Conservation (phyloP, 2,797 vertebrate species). For the Clarias laeviceps region DNA sequence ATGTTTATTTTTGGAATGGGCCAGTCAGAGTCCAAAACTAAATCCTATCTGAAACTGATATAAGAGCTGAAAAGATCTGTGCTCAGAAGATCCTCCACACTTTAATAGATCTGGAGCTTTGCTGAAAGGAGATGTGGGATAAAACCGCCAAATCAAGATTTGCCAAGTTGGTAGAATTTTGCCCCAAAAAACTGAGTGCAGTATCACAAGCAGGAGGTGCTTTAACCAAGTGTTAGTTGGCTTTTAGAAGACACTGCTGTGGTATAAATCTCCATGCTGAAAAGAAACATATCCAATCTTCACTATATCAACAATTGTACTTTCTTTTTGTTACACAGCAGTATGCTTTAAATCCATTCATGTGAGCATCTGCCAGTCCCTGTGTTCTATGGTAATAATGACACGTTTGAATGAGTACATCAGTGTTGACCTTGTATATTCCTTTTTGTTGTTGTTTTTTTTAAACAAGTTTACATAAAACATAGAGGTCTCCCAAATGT, state of each 20-base stretch:
- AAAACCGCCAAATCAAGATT: neutral
- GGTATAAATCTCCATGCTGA: neutral
- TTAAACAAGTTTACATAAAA: no score
- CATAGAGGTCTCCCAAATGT: no score
- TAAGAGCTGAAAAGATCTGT: neutral
- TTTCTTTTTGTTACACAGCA: neutral
- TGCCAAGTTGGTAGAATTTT: neutral
- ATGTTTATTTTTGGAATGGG: neutral
- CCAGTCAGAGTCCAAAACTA: neutral
- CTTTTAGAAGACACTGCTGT: neutral
- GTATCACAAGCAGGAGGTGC: no score
- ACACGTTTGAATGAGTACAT: neutral
- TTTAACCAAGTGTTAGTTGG: no score
- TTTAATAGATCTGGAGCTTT: neutral
- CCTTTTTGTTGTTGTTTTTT: no score
- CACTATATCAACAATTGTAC: conserved; percentile 6
- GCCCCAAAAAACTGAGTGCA: no score
- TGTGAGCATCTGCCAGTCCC: neutral
- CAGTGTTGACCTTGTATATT: neutral
- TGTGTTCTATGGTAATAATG: neutral
- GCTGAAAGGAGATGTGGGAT: neutral
- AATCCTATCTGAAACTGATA: neutral
- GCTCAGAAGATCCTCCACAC: neutral
- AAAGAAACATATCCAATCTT: neutral
- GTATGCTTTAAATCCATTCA: neutral